Percentiles rank a stretch among this genome's conserved stretches.
phyloP scores from a whole-genome alignment of 1,140 invertebrate species.

The Drosophila dunni region DNA sequence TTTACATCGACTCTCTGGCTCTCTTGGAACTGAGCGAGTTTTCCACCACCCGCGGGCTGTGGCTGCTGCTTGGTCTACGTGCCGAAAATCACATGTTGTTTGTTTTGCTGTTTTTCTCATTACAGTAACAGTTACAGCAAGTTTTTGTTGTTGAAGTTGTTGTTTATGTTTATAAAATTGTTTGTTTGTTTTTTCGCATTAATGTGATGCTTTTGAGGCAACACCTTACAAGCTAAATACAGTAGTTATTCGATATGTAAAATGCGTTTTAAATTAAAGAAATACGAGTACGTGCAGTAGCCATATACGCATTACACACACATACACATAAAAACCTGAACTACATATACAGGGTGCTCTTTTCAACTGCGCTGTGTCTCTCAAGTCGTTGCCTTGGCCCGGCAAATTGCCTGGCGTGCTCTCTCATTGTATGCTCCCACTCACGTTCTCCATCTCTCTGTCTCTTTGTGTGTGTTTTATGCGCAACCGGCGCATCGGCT shows the following conservation, averaged over 20 bases:
- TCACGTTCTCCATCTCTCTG: not conserved
- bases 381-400: constrained; percentile 17
- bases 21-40: constrained; percentile 43
- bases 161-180: constrained; percentile 25
- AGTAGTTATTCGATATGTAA: constrained; percentile 1
- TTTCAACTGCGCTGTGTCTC: constrained; percentile 9
- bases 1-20: constrained; percentile 4
- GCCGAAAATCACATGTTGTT: constrained; percentile 80
- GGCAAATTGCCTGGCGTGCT: constrained; percentile 28
- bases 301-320: not conserved
- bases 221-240: not conserved
- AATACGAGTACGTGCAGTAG: constrained; percentile 2
- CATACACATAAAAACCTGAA: not conserved
- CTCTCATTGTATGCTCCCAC: not conserved
- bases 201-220: not conserved
- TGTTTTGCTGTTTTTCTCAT: constrained; percentile 60
- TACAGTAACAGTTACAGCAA: constrained; percentile 49
- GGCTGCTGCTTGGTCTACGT: constrained; percentile 67
- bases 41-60: constrained; percentile 45
- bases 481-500: constrained; percentile 70
- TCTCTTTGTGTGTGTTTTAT: constrained; percentile 27
- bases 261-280: not conserved
- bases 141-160: constrained; percentile 17
- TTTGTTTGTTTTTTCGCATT: constrained; percentile 12
- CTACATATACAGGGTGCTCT: constrained; percentile 8